phyloP scores from a whole-genome alignment of 2,797 vertebrate species.

The Alosa sapidissima region DNA sequence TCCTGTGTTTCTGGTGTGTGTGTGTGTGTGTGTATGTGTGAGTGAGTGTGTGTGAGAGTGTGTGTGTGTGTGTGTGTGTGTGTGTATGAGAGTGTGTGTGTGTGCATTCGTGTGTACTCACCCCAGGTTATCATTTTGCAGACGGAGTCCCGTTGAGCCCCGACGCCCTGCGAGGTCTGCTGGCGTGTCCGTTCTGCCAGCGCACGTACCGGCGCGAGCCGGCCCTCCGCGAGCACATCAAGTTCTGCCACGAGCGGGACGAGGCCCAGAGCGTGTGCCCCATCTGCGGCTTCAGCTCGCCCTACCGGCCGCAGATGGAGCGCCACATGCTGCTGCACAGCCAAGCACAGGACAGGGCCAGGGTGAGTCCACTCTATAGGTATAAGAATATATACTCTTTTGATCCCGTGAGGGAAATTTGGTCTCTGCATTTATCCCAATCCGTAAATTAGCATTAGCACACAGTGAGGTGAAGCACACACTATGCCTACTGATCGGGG shows the following conservation, averaged over 20 bases:
- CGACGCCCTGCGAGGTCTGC: slow-evolving; percentile 55
- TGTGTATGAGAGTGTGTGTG: not conserved
- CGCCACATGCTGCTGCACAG: slow-evolving; percentile 72
- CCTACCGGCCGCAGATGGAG: slow-evolving; percentile 76
- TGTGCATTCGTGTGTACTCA: not conserved
- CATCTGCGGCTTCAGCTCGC: slow-evolving; percentile 74
- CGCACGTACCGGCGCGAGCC: slow-evolving; percentile 65
- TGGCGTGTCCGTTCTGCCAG: slow-evolving; percentile 77
- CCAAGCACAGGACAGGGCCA: slow-evolving; percentile 74
- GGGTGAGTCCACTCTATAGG: not conserved
- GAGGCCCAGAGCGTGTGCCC: slow-evolving; percentile 68
- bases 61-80: not conserved
- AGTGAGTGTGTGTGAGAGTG: not conserved
- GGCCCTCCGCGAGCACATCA: slow-evolving; percentile 74
- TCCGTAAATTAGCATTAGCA: no score
- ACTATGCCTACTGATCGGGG: no score
- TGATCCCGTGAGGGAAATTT: no score
- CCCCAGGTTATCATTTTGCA: slow-evolving; percentile 42
- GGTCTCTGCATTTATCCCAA: no score
- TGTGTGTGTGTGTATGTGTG: not conserved
- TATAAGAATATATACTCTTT: no score
- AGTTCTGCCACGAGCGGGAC: slow-evolving; percentile 74
- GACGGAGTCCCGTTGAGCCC: slow-evolving; percentile 52
- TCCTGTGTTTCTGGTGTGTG: not conserved
- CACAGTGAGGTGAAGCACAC: no score